Conservation (phyloP, 2,113 vertebrate genomes). For the Brienomyrus longianalis region DNA sequence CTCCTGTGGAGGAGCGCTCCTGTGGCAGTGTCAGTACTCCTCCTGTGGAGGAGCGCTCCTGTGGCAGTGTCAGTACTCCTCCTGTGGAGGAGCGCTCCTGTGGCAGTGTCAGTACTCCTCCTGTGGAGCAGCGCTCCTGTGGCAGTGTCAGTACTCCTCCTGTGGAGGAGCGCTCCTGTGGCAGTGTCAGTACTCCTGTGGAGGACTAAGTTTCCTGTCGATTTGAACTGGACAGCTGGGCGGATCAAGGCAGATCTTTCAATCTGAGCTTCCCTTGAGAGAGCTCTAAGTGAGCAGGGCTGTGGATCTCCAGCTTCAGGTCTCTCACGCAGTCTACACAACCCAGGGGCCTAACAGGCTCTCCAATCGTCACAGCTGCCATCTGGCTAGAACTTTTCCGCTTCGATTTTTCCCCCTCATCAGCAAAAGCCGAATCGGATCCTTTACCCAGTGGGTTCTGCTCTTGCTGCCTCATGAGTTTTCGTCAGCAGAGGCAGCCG, state of each 20-base stretch:
- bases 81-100: neutral
- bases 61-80: neutral
- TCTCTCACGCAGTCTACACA: neutral
- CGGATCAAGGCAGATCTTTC: neutral
- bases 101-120: no score
- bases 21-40: neutral
- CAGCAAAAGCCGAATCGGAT: neutral
- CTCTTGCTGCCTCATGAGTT: neutral
- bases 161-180: neutral
- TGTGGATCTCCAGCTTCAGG: neutral
- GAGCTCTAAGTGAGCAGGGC: neutral
- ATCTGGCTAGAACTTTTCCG: neutral
- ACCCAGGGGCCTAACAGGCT: neutral
- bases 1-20: no score
- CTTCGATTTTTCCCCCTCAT: neutral
- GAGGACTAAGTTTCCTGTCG: neutral
- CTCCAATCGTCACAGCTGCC: neutral
- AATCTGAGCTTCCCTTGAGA: neutral
- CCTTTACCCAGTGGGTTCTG: neutral
- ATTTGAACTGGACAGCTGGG: neutral
- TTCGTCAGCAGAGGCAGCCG: neutral
- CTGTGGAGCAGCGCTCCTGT: neutral
- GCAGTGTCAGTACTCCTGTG: neutral
- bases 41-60: neutral
- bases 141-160: neutral